phyloP scores from a whole-genome alignment of 2,797 vertebrate genomes.

The Avahi laniger region DNA sequence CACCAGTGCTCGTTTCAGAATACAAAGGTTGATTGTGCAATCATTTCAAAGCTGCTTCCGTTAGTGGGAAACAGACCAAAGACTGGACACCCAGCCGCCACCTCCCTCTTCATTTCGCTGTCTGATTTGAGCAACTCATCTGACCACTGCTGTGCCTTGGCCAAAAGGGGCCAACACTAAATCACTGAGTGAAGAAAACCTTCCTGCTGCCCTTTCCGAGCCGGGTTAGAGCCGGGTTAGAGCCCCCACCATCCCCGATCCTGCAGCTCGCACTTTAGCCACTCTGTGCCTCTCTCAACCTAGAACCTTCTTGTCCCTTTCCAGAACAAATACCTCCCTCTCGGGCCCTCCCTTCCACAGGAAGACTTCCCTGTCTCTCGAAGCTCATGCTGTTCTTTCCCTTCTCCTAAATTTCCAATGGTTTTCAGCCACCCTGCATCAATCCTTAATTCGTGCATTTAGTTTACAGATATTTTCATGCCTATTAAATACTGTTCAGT shows the following conservation, averaged over 20 bases:
- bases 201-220: neutral
- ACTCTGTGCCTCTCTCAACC: neutral
- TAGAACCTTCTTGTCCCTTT: neutral
- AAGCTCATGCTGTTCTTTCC: neutral
- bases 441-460: neutral
- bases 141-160: neutral
- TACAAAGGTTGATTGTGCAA: neutral
- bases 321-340: neutral
- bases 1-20: neutral
- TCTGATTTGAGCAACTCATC: neutral
- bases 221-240: neutral
- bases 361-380: neutral
- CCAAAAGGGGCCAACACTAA: no score
- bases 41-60: neutral
- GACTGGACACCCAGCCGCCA: neutral
- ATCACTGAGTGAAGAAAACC: rapidly evolving
- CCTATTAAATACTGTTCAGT: neutral
- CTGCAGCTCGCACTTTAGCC: neutral
- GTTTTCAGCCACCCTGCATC: neutral
- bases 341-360: neutral
- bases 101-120: neutral
- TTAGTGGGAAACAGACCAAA: neutral
- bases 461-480: neutral
- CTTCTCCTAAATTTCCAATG: neutral
- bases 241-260: no score